These are phyloP conservation scores for Mesembrinibis cayennensis DNA, from an alignment of 2,113 vertebrate genomes.

Conservation along the genomic window DNA sequence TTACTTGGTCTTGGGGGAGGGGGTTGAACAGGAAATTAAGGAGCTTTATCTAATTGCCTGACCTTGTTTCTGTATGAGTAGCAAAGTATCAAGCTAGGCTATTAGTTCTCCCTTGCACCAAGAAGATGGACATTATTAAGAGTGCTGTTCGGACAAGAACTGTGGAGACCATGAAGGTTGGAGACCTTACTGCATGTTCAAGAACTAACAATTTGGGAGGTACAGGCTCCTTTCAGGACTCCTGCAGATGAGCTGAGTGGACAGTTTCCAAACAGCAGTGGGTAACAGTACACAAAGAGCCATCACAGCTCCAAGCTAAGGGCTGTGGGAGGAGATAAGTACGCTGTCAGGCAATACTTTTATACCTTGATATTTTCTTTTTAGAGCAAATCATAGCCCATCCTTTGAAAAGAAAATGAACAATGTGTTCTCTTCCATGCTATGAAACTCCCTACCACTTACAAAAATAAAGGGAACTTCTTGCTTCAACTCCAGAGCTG, in stretches of 20 bases:
- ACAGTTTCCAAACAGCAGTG: neutral
- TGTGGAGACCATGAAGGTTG: neutral
- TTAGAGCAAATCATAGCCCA: neutral
- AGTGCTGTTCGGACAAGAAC: neutral
- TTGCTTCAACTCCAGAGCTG: neutral
- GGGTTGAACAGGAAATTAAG: neutral
- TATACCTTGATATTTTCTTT: neutral
- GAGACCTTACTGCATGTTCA: neutral
- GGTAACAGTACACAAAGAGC: neutral
- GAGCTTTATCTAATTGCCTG: neutral
- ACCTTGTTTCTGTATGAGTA: neutral
- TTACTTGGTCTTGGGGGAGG: neutral
- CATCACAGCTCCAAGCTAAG: neutral
- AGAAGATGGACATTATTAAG: neutral
- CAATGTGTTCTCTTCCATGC: neutral
- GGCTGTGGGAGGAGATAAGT: neutral
- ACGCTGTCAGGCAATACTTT: neutral
- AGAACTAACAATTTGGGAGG: neutral
- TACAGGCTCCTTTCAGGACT: neutral
- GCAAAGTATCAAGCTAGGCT: neutral
- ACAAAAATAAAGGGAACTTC: neutral
- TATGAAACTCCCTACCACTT: neutral
- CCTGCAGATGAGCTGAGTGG: neutral
- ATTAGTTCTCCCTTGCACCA: neutral
- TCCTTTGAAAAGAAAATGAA: neutral